Percentiles rank a stretch among this genome's conserved stretches.
These are phyloP conservation scores for Sphaerophoria taeniata DNA, from an alignment of 2,888 invertebrate genomes.

Conservation along the genomic window DNA sequence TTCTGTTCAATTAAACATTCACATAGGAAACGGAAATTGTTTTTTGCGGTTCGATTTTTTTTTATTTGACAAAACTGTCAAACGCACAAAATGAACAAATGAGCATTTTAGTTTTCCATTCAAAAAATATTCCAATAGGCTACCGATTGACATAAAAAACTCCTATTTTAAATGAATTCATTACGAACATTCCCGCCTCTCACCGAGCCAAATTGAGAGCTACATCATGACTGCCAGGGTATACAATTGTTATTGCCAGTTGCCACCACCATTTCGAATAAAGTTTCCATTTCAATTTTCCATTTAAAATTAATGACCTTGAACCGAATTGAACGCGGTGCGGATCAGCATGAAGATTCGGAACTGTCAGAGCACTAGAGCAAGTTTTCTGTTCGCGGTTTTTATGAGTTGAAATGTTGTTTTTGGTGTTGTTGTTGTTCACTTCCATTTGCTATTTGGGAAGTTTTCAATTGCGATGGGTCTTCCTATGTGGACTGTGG, in stretches of 20 bases:
- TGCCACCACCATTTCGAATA: conserved; percentile 19
- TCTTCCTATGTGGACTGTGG: background rate
- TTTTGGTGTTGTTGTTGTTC: background rate
- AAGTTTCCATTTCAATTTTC: conserved; percentile 41
- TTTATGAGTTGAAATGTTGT: background rate
- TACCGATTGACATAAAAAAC: background rate
- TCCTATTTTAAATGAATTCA: conserved; percentile 25
- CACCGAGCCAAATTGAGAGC: conserved; percentile 22
- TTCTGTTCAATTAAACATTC: conserved; percentile 41
- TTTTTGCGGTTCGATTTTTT: background rate
- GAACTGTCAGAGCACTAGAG: conserved; percentile 20
- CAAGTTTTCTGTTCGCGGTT: conserved; percentile 15
- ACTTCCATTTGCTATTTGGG: background rate
- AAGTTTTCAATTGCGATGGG: background rate
- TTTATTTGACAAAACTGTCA: background rate
- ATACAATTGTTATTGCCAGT: conserved; percentile 26
- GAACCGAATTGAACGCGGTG: conserved; percentile 12
- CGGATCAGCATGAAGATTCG: conserved; percentile 4
- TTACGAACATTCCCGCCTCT: background rate
- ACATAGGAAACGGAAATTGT: conserved; percentile 42
- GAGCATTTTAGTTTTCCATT: background rate
- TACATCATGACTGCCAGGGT: background rate
- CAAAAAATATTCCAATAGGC: background rate
- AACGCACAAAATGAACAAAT: background rate
- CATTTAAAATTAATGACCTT: conserved; percentile 42